Evolutionary conservation across 2,797 vertebrate species (phyloP).

Genomic region (Sebastes glaucus): DNA sequence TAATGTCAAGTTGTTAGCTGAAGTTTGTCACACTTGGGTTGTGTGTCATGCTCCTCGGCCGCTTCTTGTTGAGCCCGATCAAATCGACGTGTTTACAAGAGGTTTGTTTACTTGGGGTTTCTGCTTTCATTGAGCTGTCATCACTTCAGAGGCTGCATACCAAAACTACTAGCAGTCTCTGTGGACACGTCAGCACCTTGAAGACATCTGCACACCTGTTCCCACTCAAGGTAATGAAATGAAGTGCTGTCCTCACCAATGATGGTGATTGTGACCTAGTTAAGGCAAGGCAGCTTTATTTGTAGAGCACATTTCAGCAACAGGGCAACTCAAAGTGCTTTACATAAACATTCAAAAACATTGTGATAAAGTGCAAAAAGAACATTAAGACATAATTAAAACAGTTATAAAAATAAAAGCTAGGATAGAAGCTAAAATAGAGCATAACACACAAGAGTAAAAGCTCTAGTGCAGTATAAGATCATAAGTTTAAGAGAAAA

Average conservation of each 20-base stretch:
- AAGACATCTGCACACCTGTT: background rate
- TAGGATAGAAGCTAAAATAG: no score
- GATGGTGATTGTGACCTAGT: background rate
- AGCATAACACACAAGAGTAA: no score
- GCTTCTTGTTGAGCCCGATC: constrained; percentile 14
- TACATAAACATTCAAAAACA: no score
- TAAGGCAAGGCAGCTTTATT: no score
- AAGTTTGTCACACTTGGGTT: background rate
- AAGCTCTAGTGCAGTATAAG: no score
- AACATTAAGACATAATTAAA: no score
- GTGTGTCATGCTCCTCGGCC: constrained; percentile 54
- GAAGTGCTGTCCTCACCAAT: background rate
- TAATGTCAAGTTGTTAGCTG: background rate
- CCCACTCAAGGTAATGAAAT: constrained; percentile 39
- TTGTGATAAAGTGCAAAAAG: fast-evolving
- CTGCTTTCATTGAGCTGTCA: background rate
- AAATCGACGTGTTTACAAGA: background rate
- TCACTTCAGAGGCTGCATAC: background rate
- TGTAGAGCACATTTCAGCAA: no score
- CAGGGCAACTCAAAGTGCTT: no score
- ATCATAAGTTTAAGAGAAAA: no score
- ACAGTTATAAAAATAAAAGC: no score
- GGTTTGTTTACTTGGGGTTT: background rate
- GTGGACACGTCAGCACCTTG: background rate
- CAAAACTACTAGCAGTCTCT: background rate